Evolutionary conservation across 2,797 vertebrate genomes (phyloP).

Genomic region (Atherinosoma microstoma): DNA sequence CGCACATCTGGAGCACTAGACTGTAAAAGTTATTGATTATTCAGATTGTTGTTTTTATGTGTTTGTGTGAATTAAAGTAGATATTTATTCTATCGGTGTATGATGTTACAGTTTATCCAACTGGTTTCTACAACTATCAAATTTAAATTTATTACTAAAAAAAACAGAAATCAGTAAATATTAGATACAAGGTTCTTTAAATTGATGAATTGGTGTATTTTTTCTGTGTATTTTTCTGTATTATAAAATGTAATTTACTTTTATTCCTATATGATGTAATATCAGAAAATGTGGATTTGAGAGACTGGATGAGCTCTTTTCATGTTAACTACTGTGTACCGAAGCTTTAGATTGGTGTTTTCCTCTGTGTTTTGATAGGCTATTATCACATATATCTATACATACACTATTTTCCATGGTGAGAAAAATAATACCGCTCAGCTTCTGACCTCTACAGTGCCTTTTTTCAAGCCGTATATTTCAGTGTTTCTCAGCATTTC

Average conservation of each 20-base stretch:
- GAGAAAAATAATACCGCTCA: conserved; percentile 6
- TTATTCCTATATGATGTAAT: conserved; percentile 30
- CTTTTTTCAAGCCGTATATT: conserved; percentile 35
- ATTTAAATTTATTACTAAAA: conserved; percentile 7
- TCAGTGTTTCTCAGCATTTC: conserved; percentile 15
- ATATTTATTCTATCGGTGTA: conserved; percentile 39
- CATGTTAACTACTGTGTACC: not conserved
- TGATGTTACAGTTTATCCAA: not conserved
- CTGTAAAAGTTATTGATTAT: conserved; percentile 78
- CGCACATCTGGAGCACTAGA: conserved; percentile 81
- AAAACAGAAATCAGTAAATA: not conserved
- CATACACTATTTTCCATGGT: not conserved
- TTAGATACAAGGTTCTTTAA: not conserved
- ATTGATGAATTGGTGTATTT: conserved; percentile 19
- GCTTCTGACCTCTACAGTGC: conserved; percentile 47
- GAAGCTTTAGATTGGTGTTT: not conserved
- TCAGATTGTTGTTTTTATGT: conserved; percentile 28
- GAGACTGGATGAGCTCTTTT: not conserved
- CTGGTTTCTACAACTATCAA: conserved; percentile 25
- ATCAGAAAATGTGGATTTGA: conserved; percentile 17
- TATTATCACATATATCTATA: conserved; percentile 19
- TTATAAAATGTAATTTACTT: not conserved
- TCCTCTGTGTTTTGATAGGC: conserved; percentile 4
- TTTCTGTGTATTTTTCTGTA: conserved; percentile 20
- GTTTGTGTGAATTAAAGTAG: conserved; percentile 49